Percentiles rank a stretch among this genome's conserved stretches.
Conservation (phyloP, 2,888 invertebrate species). For the Polyploca ridens region DNA sequence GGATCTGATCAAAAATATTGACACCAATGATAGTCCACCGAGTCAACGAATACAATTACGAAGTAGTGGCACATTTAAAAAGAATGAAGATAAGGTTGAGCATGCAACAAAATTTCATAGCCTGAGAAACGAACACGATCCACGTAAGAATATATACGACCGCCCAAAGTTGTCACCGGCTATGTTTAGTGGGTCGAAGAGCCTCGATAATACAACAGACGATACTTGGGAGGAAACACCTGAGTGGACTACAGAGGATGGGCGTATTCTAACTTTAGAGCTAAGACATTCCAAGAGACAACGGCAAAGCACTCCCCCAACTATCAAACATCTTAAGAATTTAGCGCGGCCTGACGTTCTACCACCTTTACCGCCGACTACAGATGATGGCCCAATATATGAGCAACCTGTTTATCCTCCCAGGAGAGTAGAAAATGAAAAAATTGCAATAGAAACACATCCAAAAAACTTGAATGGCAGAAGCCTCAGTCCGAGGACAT, state of each 20-base stretch:
- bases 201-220: slow-evolving; percentile 55
- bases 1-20: slow-evolving; percentile 61
- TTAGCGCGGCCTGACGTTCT: slow-evolving; percentile 88
- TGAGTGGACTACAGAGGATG: slow-evolving; percentile 81
- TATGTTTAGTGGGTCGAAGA: slow-evolving; percentile 61
- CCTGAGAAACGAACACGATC: slow-evolving; percentile 90
- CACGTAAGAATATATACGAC: slow-evolving; percentile 78
- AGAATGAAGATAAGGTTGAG: slow-evolving; percentile 66
- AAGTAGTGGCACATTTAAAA: slow-evolving; percentile 89
- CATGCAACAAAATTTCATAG: slow-evolving; percentile 85
- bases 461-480: slow-evolving; percentile 89
- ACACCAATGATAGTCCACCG: slow-evolving; percentile 45
- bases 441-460: slow-evolving; percentile 63
- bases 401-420: slow-evolving; percentile 85
- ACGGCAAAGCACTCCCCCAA: slow-evolving; percentile 84
- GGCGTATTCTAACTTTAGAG: slow-evolving; percentile 88
- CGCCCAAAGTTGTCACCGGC: slow-evolving; percentile 64
- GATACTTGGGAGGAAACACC: slow-evolving; percentile 63
- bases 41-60: slow-evolving; percentile 85
- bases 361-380: slow-evolving; percentile 86
- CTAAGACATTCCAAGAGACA: slow-evolving; percentile 90
- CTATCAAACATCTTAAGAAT: slow-evolving; percentile 73
- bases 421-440: slow-evolving; percentile 71
- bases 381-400: slow-evolving; percentile 82
- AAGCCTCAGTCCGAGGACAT: slow-evolving; percentile 83